Evolutionary conservation across 2,888 invertebrate genomes (phyloP).

Genomic region (Diaphora mendica): DNA sequence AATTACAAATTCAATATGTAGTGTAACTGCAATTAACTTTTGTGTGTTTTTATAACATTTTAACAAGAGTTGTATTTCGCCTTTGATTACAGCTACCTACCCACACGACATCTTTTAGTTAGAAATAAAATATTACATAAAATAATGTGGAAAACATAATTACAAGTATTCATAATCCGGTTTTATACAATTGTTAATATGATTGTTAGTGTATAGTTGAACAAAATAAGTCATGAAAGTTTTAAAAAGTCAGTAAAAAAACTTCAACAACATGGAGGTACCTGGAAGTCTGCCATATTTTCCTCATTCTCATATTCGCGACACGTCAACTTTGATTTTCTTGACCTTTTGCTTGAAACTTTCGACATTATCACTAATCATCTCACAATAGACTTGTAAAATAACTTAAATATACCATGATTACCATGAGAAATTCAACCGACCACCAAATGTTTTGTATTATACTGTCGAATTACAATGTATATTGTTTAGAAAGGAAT

Average conservation of each 20-base stretch:
- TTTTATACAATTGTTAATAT: background rate
- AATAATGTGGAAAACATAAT: background rate
- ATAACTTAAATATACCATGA: background rate
- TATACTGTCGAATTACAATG: background rate
- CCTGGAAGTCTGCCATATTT: conserved; percentile 35
- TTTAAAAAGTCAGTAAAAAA: conserved; percentile 16
- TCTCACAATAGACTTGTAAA: conserved; percentile 7
- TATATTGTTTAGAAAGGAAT: background rate
- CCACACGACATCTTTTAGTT: conserved; percentile 1
- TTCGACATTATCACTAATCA: conserved; percentile 33
- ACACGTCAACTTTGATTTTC: conserved; percentile 60
- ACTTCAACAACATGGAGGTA: conserved; percentile 48
- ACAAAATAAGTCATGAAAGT: background rate
- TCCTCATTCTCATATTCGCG: conserved; percentile 45
- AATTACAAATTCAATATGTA: background rate
- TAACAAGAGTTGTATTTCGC: background rate
- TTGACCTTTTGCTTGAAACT: conserved; percentile 44
- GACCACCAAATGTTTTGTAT: background rate
- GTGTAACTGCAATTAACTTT: background rate
- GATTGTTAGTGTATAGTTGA: background rate
- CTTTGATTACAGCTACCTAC: background rate
- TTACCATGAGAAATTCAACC: background rate
- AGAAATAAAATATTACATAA: background rate
- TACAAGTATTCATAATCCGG: background rate
- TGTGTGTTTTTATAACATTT: background rate